Conservation (phyloP, 2,113 vertebrate species). For the Ascaphus truei region DNA sequence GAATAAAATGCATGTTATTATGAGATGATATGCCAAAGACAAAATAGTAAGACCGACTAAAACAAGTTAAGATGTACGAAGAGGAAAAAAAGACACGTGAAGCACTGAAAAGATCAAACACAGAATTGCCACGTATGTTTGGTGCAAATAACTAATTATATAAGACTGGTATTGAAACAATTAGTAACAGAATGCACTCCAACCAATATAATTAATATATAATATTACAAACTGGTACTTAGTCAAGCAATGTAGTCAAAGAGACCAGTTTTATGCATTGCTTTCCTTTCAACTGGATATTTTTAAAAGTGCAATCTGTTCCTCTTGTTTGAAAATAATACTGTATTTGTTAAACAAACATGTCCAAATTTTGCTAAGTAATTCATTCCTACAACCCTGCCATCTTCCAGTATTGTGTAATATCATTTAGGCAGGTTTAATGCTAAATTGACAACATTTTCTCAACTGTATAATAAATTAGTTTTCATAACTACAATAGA, state of each 20-base stretch:
- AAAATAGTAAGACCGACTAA: not conserved
- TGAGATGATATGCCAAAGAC: slow-evolving; percentile 9
- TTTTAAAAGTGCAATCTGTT: slow-evolving; percentile 16
- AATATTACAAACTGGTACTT: not conserved
- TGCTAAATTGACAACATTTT: not conserved
- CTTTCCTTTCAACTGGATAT: not conserved
- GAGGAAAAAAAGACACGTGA: not conserved
- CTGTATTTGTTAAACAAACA: not conserved
- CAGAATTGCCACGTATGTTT: not conserved
- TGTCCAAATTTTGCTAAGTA: not conserved
- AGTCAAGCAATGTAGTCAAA: not conserved
- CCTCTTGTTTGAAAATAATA: slow-evolving; percentile 2
- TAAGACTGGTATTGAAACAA: not conserved
- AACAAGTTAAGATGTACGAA: not conserved
- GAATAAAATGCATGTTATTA: slow-evolving; percentile 29
- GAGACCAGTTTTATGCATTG: not conserved
- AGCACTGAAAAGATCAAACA: slow-evolving; percentile 14
- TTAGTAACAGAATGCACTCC: not conserved
- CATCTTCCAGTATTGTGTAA: not conserved
- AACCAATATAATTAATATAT: slow-evolving; percentile 7
- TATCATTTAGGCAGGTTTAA: not conserved
- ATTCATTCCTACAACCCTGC: not conserved
- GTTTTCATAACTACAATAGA: not conserved
- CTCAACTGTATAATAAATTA: not conserved
- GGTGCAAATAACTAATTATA: not conserved